Evolutionary conservation across 92 coral and sea anemone genomes (phyloP).

Genomic region (Plumapathes pennacea): DNA sequence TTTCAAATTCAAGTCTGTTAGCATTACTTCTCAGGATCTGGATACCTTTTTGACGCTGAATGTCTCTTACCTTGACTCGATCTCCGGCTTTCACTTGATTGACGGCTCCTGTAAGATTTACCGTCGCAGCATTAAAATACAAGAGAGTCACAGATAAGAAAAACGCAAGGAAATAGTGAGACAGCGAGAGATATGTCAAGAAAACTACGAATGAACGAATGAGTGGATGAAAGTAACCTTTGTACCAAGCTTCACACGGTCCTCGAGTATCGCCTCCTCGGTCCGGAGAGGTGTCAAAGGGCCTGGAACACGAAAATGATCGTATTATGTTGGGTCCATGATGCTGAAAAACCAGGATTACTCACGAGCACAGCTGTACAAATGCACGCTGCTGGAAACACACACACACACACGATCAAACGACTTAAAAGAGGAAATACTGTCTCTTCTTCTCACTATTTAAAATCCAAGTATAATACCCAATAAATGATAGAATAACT

Average conservation of each 20-base stretch:
- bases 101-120: slow-evolving; percentile 1
- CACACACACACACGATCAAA: too few relatives aligned
- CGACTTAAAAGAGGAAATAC: neutral
- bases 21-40: too few relatives aligned
- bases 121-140: neutral
- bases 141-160: neutral
- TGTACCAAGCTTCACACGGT: slow-evolving; percentile 47
- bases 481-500: neutral
- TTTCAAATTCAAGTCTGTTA: too few relatives aligned
- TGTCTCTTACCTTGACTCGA: slow-evolving; percentile 44
- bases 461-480: neutral
- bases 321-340: neutral
- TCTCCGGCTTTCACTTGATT: slow-evolving; percentile 35
- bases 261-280: slow-evolving; percentile 38
- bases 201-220: neutral
- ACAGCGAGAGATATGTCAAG: neutral
- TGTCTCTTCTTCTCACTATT: neutral
- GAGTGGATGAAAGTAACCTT: slow-evolving; percentile 5
- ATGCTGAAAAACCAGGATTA: too few relatives aligned
- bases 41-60: neutral
- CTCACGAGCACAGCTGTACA: too few relatives aligned
- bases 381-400: too few relatives aligned
- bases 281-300: slow-evolving; percentile 34
- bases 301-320: slow-evolving; percentile 6
- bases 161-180: neutral